phyloP scores from a whole-genome alignment of 2,113 vertebrate species.

The Mola mola region DNA sequence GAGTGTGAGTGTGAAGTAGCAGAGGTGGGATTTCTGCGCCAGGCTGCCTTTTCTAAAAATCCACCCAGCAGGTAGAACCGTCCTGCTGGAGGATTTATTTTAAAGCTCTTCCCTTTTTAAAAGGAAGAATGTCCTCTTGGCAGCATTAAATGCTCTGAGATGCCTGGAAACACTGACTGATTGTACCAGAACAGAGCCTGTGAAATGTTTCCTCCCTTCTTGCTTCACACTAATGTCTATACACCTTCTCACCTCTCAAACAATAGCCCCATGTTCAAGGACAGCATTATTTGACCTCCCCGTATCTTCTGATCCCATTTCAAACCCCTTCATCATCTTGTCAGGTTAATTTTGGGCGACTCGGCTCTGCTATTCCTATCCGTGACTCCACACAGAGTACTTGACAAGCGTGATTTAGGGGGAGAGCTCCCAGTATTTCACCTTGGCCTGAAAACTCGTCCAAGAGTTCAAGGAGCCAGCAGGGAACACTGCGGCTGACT shows the following conservation, averaged over 20 bases:
- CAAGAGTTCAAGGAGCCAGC: constrained; percentile 8
- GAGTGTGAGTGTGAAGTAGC: constrained; percentile 29
- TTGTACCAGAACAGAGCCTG: constrained; percentile 24
- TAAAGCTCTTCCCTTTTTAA: constrained; percentile 22
- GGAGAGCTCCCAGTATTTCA: constrained; percentile 37
- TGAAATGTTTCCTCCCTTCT: constrained; percentile 18
- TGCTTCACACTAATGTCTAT: background rate
- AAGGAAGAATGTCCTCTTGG: constrained; percentile 47
- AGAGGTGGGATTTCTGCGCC: constrained; percentile 19
- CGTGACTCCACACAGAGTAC: too few relatives aligned
- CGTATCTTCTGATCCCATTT: constrained; percentile 37
- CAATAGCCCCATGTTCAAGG: constrained; percentile 19
- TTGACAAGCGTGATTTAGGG: constrained; percentile 15
- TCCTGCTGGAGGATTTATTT: constrained; percentile 35
- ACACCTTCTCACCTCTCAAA: constrained; percentile 17
- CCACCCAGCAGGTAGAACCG: constrained; percentile 39
- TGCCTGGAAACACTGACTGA: constrained; percentile 42
- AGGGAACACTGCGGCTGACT: constrained; percentile 24
- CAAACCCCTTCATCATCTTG: constrained; percentile 50
- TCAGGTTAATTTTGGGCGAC: constrained; percentile 52
- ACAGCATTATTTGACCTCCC: constrained; percentile 15
- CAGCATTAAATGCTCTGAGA: constrained; percentile 19
- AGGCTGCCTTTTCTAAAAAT: constrained; percentile 28
- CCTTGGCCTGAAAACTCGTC: constrained; percentile 11
- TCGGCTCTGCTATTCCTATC: constrained; percentile 18